Evolutionary conservation across 2,113 vertebrate genomes (phyloP).

Genomic region (Ardeotis arabs): DNA sequence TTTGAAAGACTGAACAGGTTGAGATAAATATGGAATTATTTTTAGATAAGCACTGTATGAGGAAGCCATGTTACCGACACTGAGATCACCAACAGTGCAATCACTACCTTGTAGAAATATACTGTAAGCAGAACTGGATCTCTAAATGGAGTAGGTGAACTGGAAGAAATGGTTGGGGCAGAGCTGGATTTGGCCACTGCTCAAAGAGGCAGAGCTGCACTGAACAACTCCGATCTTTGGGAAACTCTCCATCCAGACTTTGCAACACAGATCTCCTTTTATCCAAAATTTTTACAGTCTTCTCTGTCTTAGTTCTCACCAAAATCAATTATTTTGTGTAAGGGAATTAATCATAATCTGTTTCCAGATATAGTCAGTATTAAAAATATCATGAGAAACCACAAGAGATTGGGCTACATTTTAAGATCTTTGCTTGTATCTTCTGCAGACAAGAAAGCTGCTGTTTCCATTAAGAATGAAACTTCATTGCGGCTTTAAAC

Average conservation of each 20-base stretch:
- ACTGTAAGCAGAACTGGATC: not conserved
- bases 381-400: slow-evolving; percentile 24
- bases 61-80: not conserved
- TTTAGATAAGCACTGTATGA: not conserved
- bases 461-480: slow-evolving; percentile 1
- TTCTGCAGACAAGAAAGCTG: not conserved
- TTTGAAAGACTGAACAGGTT: not conserved
- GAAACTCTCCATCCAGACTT: not conserved
- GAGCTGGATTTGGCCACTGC: not conserved
- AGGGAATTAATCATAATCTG: not conserved
- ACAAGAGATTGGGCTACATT: not conserved
- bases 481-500: slow-evolving; percentile 22
- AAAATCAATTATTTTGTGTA: not conserved
- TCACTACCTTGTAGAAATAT: not conserved
- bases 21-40: not conserved
- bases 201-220: not conserved
- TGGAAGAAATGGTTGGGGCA: not conserved
- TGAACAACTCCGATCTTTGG: not conserved
- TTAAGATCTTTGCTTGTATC: not conserved
- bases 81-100: not conserved
- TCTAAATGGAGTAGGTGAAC: not conserved
- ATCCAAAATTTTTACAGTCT: not conserved
- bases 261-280: not conserved
- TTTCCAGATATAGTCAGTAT: not conserved
- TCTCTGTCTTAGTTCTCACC: not conserved